Conservation (phyloP, 2,888 invertebrate species). For the Pammene fasciana region DNA sequence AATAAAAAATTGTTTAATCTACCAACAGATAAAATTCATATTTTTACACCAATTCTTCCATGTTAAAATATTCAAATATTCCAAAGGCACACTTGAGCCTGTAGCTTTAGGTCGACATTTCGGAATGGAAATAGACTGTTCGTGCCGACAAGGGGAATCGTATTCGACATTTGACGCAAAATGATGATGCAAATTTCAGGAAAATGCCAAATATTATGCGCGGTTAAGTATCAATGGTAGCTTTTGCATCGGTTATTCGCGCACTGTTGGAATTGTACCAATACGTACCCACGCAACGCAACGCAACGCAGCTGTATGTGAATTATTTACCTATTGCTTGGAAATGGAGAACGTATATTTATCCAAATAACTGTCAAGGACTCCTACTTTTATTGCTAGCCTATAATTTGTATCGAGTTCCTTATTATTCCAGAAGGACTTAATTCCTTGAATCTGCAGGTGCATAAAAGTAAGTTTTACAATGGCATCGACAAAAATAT, state of each 20-base stretch:
- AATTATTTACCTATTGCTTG: background rate
- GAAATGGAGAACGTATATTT: constrained; percentile 10
- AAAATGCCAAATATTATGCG: constrained; percentile 65
- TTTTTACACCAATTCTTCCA: constrained; percentile 62
- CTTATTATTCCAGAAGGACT: background rate
- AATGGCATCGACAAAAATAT: no score
- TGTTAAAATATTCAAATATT: constrained; percentile 79
- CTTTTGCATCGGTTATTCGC: constrained; percentile 50
- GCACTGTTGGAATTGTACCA: constrained; percentile 11
- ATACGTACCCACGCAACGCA: no score
- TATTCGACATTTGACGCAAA: constrained; percentile 73
- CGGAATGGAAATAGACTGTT: constrained; percentile 75
- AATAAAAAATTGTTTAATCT: constrained; percentile 45
- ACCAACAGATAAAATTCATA: constrained; percentile 62
- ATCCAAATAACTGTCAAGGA: background rate
- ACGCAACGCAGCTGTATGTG: constrained; percentile 1
- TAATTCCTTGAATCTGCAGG: background rate
- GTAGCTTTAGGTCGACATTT: constrained; percentile 70
- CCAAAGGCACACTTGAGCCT: constrained; percentile 73
- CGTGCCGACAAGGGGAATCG: constrained; percentile 71
- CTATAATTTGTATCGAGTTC: background rate
- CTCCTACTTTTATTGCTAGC: background rate
- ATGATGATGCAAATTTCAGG: constrained; percentile 70
- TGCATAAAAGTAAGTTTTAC: no score
- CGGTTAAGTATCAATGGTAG: constrained; percentile 66